Evolutionary conservation across 1,140 invertebrate species (phyloP), one percentile per base, ranked within the genome.

Genomic region (Eriocheir sinensis): DNA sequence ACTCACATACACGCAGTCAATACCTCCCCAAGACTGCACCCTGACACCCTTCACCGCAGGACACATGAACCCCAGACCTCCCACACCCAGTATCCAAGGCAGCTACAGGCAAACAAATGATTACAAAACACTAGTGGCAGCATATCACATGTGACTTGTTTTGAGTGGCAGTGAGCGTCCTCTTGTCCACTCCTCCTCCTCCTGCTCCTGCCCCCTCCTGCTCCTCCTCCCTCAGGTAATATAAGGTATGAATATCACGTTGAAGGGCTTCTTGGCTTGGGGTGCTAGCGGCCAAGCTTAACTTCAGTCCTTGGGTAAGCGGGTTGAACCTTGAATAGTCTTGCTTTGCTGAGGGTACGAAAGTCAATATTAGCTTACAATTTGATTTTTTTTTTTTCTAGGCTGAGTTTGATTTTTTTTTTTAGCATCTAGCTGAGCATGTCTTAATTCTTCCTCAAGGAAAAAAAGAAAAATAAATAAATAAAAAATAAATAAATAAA

Each of bases 281-380:
- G 6, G 27, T 72, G 60, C 60, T 72, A 72, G 21, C n/a, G 27
- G 60, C 83, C 79, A 38, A 44, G 30, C 4, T 48, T 89, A 60
- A 72, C 27, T 89, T 93, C 85, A 93, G 41, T 93, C 92, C 53
- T 93, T 93, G 2, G 92, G 92, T 79, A 93, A 72, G 34, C 92
- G 86, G 12, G 48, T 89, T 88, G 92, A 83, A 72, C 83, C 92
- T 60, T 93, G 92, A 72, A 93, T 83, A 79, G 89, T 88, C 85
- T 93, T 93, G 92, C 92, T 93, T 93, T 93, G 92, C 92, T 93
- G 92, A 72, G 79, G 79, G 89, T 30, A 72, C n/a, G 36, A n/a
- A 72, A 38, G n/a, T n/a, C 30, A 38, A 34, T 27, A 21, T 34
- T 17, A n/a, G n/a, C n/a, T n/a, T n/a, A n/a, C n/a, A n/a, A n/a